Evolutionary conservation across 2,797 vertebrate species (phyloP).

Genomic region (Thripadectes ignobilis): DNA sequence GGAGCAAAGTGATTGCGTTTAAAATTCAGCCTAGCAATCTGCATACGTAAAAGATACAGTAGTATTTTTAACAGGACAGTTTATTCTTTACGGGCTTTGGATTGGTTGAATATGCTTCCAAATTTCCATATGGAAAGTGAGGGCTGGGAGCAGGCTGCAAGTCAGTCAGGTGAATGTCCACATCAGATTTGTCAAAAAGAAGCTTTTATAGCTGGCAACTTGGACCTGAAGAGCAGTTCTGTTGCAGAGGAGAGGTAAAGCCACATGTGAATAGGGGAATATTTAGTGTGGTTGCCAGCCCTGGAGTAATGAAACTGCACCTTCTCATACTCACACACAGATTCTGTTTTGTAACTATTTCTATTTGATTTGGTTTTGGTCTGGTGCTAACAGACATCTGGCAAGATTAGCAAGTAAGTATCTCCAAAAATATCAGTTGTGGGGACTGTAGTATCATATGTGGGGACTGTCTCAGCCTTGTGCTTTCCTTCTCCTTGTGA

Average conservation of each 20-base stretch:
- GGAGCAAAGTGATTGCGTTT: constrained; percentile 63
- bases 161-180: neutral
- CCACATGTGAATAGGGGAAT: neutral
- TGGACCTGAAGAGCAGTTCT: neutral
- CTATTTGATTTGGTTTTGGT: neutral
- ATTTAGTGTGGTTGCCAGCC: neutral
- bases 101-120: neutral
- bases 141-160: neutral
- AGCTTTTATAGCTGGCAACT: neutral
- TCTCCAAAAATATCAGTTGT: neutral
- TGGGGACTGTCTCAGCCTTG: neutral
- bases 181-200: neutral
- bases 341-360: neutral
- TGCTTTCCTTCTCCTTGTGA: neutral
- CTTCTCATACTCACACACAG: neutral
- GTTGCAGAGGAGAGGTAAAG: neutral
- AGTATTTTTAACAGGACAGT: constrained; percentile 20
- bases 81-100: neutral
- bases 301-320: neutral
- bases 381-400: neutral
- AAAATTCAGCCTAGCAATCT: constrained; percentile 52
- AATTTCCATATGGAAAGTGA: neutral
- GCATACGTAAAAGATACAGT: constrained; percentile 33
- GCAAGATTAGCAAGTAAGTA: neutral
- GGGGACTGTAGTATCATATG: neutral